Conservation (phyloP, 2,888 invertebrate species). For the Drepana falcataria region DNA sequence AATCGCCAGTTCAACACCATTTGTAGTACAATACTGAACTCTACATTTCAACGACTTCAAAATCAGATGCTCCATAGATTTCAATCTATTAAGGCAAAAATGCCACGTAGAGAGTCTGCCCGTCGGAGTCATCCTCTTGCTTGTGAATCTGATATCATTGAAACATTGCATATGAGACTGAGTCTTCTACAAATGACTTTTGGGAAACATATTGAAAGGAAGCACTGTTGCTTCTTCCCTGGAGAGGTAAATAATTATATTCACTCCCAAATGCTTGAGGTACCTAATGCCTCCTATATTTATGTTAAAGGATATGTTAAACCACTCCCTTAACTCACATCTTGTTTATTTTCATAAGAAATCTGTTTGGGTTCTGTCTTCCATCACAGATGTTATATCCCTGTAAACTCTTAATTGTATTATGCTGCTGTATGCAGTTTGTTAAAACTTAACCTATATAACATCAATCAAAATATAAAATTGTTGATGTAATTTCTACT, state of each 20-base stretch:
- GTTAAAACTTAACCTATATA: too few relatives aligned
- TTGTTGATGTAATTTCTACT: slow-evolving; percentile 17
- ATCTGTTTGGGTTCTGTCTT: too few relatives aligned
- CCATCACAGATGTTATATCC: too few relatives aligned
- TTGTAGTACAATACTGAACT: slow-evolving; percentile 88
- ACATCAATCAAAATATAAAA: slow-evolving; percentile 5
- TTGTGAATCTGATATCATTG: slow-evolving; percentile 94
- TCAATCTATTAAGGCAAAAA: slow-evolving; percentile 92
- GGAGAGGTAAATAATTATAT: slow-evolving; percentile 84
- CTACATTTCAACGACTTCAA: slow-evolving; percentile 91
- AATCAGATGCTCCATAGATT: slow-evolving; percentile 91
- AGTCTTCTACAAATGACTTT: slow-evolving; percentile 95
- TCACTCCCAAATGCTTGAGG: not conserved
- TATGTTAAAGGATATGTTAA: not conserved
- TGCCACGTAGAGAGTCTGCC: slow-evolving; percentile 95
- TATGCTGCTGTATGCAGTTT: too few relatives aligned
- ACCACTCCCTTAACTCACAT: too few relatives aligned
- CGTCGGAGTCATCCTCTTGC: slow-evolving; percentile 93
- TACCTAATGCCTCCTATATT: not conserved
- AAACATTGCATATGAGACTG: slow-evolving; percentile 94
- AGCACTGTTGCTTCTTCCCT: slow-evolving; percentile 96
- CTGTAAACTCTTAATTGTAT: too few relatives aligned
- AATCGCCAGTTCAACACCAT: slow-evolving; percentile 88
- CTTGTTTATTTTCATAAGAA: too few relatives aligned
- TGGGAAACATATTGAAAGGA: slow-evolving; percentile 95